Percentiles rank a stretch among this genome's conserved stretches.
These are phyloP conservation scores for Sylvietta virens DNA, from an alignment of 2,113 vertebrate species.

Conservation along the genomic window DNA sequence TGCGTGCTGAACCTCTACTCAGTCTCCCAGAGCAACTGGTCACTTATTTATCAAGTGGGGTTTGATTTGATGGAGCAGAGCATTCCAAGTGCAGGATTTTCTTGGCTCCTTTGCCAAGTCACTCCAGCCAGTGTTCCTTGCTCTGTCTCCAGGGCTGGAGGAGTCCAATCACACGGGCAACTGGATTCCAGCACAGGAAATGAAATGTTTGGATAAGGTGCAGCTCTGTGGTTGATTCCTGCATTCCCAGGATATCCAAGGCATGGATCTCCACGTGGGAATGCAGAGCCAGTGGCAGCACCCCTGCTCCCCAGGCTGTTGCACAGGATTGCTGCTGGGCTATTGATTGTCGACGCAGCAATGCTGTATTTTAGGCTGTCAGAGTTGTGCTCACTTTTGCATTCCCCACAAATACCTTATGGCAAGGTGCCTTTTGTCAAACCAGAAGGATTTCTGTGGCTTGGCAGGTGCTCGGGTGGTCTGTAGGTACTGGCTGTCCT, in stretches of 20 bases:
- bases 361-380: neutral
- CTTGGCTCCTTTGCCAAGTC: neutral
- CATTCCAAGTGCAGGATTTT: neutral
- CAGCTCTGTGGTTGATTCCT: neutral
- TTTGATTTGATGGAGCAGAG: neutral
- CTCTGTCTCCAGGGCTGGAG: neutral
- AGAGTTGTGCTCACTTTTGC: neutral
- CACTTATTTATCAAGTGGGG: neutral
- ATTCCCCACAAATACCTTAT: neutral
- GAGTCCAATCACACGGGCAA: neutral
- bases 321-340: neutral
- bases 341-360: neutral
- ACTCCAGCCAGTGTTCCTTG: neutral
- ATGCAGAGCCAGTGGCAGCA: neutral
- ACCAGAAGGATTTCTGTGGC: neutral
- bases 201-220: neutral
- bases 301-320: neutral
- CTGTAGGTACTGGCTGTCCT: neutral
- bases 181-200: neutral
- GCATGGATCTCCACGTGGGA: accelerated
- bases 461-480: neutral
- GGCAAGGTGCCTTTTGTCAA: neutral
- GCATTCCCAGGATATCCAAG: neutral
- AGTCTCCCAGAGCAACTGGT: neutral
- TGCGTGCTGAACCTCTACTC: neutral